These are phyloP conservation scores for Excalfactoria chinensis DNA, from an alignment of 2,113 vertebrate genomes.

Conservation along the genomic window DNA sequence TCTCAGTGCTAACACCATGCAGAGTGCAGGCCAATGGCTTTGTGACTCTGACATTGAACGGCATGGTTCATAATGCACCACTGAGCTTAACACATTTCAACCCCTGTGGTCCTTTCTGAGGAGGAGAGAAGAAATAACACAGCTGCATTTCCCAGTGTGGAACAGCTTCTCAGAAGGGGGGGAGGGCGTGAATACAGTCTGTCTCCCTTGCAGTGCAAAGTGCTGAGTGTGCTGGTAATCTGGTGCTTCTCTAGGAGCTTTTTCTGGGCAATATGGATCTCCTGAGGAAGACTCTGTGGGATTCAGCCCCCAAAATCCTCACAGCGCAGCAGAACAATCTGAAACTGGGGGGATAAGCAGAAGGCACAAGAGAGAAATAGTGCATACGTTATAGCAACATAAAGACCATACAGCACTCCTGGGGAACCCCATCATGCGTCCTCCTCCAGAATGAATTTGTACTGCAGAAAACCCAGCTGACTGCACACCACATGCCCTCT, in stretches of 20 bases:
- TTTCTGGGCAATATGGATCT: neutral
- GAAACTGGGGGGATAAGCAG: neutral
- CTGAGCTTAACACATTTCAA: neutral
- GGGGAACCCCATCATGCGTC: neutral
- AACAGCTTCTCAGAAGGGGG: neutral
- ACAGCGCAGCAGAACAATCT: neutral
- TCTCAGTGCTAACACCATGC: neutral
- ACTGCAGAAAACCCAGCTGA: neutral
- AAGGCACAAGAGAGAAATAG: neutral
- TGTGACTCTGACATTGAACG: neutral
- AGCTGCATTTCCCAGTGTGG: neutral
- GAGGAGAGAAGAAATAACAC: neutral
- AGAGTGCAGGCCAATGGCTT: neutral
- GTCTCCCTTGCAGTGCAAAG: rapidly evolving
- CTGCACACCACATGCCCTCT: neutral
- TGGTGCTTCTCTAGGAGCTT: neutral
- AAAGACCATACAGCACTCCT: rapidly evolving
- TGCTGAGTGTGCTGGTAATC: neutral
- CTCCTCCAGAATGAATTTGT: neutral
- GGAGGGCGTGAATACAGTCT: rapidly evolving
- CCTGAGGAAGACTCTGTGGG: neutral
- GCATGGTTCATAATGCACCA: neutral
- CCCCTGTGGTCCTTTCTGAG: neutral
- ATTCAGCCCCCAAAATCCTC: neutral
- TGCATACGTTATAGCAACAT: neutral